A percentile compares a stretch with the other conserved stretches of the same genome.
These are phyloP conservation scores for Paralvinella palmiformis DNA, from an alignment of 1,140 invertebrate genomes.

Conservation along the genomic window DNA sequence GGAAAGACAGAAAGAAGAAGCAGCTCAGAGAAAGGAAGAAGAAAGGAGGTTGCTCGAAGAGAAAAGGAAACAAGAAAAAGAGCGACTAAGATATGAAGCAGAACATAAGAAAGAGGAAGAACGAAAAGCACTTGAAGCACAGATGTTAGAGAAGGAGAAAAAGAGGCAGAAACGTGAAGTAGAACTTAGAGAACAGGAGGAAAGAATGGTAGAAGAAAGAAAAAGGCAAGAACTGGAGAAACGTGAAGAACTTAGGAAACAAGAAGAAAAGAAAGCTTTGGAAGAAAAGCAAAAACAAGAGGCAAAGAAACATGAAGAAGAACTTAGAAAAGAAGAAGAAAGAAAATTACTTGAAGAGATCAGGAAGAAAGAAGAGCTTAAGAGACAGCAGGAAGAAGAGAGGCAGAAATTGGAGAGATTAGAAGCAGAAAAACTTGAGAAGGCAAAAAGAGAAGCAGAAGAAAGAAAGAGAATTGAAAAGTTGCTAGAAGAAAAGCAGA, in stretches of 20 bases:
- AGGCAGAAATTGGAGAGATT: constrained; percentile 10
- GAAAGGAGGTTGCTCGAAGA: too few relatives aligned
- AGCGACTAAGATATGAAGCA: too few relatives aligned
- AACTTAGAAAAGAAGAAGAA: constrained; percentile 23
- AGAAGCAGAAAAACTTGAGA: too few relatives aligned
- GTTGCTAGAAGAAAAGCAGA: constrained; percentile 7
- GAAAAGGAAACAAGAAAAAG: too few relatives aligned
- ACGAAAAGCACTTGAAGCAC: too few relatives aligned
- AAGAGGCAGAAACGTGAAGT: constrained; percentile 2
- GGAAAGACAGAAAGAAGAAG: not conserved
- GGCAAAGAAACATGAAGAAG: constrained; percentile 15
- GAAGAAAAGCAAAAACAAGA: constrained; percentile 15
- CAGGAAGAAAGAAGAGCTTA: constrained; percentile 12
- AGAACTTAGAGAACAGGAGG: constrained; percentile 16
- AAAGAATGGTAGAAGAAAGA: constrained; percentile 18
- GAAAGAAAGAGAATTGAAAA: constrained; percentile 23
- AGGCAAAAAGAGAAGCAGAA: constrained; percentile 23
- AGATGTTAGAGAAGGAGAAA: not conserved
- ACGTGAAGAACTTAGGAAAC: not conserved
- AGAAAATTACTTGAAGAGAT: constrained; percentile 12
- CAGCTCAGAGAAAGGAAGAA: not conserved
- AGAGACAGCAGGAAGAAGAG: constrained; percentile 12
- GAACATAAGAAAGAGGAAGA: too few relatives aligned
- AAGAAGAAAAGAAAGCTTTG: constrained; percentile 22
- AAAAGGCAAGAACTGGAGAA: not conserved